Conservation (phyloP, 2,888 invertebrate species). For the Nezara viridula region DNA sequence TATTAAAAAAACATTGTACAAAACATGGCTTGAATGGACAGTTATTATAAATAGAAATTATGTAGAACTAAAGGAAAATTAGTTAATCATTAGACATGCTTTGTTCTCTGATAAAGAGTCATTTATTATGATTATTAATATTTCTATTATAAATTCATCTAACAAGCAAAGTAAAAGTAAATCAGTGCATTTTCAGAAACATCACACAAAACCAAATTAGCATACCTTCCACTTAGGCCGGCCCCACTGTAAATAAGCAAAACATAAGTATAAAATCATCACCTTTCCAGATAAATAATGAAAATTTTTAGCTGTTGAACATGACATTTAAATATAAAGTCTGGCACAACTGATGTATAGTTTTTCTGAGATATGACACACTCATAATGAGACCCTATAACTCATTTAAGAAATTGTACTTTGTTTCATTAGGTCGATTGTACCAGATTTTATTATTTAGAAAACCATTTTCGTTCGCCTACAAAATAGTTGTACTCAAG, state of each 20-base stretch:
- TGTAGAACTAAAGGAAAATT: neutral
- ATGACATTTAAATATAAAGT: slow-evolving; percentile 17
- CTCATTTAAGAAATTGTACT: neutral
- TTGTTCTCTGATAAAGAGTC: neutral
- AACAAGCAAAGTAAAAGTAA: neutral
- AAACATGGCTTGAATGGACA: neutral
- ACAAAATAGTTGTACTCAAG: neutral
- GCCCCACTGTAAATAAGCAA: slow-evolving; percentile 62
- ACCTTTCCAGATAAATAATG: slow-evolving; percentile 11
- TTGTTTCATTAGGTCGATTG: neutral
- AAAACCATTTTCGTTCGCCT: neutral
- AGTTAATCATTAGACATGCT: neutral
- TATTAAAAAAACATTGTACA: neutral
- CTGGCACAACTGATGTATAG: neutral
- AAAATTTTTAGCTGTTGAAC: neutral
- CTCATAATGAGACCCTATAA: neutral
- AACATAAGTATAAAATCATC: slow-evolving; percentile 52
- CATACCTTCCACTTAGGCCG: slow-evolving; percentile 63
- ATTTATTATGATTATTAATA: neutral
- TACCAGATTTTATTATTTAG: neutral
- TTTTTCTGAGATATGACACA: neutral
- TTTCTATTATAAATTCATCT: neutral
- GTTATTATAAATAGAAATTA: too few species aligned
- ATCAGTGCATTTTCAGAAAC: slow-evolving; percentile 15
- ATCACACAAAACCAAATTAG: slow-evolving; percentile 38